phyloP scores from a whole-genome alignment of 1,140 invertebrate genomes.

The Orussus abietinus region DNA sequence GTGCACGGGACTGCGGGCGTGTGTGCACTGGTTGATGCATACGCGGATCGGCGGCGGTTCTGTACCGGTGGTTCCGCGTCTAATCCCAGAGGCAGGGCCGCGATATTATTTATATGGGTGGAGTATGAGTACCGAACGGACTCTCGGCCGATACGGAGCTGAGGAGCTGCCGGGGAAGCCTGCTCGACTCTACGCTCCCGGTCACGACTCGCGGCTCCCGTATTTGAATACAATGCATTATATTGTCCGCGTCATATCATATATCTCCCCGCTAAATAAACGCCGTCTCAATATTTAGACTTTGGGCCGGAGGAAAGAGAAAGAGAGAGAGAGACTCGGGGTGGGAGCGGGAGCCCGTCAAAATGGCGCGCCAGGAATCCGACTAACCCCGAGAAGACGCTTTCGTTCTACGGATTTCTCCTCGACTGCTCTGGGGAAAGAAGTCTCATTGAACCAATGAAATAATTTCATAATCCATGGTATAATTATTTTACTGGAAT shows the following conservation, averaged over 20 bases:
- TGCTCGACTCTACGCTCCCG: conserved; percentile 35
- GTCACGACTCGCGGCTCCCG: conserved; percentile 52
- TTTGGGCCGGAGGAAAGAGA: conserved; percentile 23
- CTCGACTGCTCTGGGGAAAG: no score
- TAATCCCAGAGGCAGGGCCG: conserved; percentile 26
- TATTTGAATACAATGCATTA: conserved; percentile 58
- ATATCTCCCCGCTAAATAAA: conserved; percentile 54
- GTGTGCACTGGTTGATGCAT: no score
- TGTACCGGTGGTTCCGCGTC: no score
- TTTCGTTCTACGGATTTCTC: no score
- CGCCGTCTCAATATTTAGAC: conserved; percentile 54
- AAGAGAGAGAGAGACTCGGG: conserved; percentile 9
- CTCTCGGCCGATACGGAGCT: conserved; percentile 8
- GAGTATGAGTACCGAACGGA: conserved; percentile 14
- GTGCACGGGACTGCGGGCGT: conserved; percentile 1
- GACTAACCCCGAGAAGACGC: no score
- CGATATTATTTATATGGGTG: conserved; percentile 38
- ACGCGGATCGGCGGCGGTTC: no score
- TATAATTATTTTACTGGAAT: no score
- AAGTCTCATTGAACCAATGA: no score
- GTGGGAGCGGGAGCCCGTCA: conserved; percentile 22
- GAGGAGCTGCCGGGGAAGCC: conserved; percentile 15
- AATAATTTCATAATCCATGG: no score
- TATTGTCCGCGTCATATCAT: conserved; percentile 55
- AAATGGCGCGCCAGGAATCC: no score